Base-by-base conservation (phyloP, 2,888 invertebrate species). In the Epinotia nisella region DNA sequence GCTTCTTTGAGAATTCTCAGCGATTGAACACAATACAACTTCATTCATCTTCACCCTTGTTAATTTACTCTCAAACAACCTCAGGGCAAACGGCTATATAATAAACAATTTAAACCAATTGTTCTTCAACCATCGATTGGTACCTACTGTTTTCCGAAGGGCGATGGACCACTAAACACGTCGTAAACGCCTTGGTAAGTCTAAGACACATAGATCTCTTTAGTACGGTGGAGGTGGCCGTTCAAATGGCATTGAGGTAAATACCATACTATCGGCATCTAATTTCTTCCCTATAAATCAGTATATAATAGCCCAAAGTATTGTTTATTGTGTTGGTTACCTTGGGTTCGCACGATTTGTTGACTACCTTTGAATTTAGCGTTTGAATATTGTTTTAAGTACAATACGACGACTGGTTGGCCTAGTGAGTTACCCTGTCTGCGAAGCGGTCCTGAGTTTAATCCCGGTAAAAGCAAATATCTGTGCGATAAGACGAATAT, bases 201-300 rank as follows among this genome's bases (percentile, higher is more conserved):
- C n/a, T 11, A 13, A 51, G 51, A 17, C 51, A 11, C 7, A 55
- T 66, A 41, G 21, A 41, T 11, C 66, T n/a, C 29, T 56, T 24
- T 56, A 41, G 15, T 7, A 7, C 21, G 9, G 9, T 17, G 21
- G 7, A 60, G 56, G 70, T 53, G 75, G 60, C 75, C 78, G 59
- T 51, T 78, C 78, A 62, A 78, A 77, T 78, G 76, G 77, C 77
- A 76, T 78, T 78, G 78, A 77, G 74, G 74, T 69, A 73, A 73
- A 73, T 73, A 73, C 59, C 73, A 73, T 64, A 39, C 68, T 62
- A 73, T 74, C 65, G 64, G 74, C 64, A 60, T 59, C 64, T 69
- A 69, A 73, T 73, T 73, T 73, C 73, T 69, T 73, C 73, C 73
- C 56, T 64, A 72, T 74, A 74, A 74, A 74, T 74, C 74, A 65